Conservation (phyloP, 53 echinoderm and acorn worm species). For the Mesocentrotus franciscanus region DNA sequence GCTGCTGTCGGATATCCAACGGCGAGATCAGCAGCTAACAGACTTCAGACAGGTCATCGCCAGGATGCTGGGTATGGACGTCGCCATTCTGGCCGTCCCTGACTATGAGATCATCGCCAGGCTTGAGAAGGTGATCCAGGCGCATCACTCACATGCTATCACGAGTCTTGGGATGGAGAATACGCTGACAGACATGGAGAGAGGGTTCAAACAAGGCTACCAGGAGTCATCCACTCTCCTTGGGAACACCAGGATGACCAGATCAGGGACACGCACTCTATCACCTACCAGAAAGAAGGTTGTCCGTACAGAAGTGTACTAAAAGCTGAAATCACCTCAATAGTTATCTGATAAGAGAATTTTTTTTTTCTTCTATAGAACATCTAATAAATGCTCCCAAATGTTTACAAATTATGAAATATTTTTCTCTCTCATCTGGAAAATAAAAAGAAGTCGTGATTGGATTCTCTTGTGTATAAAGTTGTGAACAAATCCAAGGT, state of each 20-base stretch:
- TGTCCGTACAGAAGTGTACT: conserved; percentile 89
- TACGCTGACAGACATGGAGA: conserved; percentile 86
- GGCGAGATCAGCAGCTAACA: conserved; percentile 85
- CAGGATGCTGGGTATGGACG: conserved; percentile 96
- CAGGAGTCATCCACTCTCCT: conserved; percentile 70
- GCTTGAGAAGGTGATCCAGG: conserved; percentile 98
- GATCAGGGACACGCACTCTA: conserved; percentile 76
- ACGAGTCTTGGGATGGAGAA: conserved; percentile 83
- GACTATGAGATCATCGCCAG: conserved; percentile 99
- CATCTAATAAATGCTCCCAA: background rate
- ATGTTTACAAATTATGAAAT: background rate
- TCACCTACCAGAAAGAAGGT: conserved; percentile 88
- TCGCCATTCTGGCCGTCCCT: conserved; percentile 87
- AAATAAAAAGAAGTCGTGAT: background rate
- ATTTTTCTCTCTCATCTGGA: background rate
- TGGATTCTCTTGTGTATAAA: background rate
- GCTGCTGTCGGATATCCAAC: conserved; percentile 83
- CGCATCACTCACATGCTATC: conserved; percentile 96
- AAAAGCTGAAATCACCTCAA: background rate
- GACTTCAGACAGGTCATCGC: conserved; percentile 98
- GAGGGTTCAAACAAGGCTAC: conserved; percentile 88
- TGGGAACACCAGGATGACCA: conserved; percentile 43
- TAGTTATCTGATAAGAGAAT: background rate
- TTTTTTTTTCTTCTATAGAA: too few relatives aligned
- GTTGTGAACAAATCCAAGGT: background rate